Evolutionary conservation across 2,797 vertebrate genomes (phyloP).

Genomic region (Sorex maritimensis): DNA sequence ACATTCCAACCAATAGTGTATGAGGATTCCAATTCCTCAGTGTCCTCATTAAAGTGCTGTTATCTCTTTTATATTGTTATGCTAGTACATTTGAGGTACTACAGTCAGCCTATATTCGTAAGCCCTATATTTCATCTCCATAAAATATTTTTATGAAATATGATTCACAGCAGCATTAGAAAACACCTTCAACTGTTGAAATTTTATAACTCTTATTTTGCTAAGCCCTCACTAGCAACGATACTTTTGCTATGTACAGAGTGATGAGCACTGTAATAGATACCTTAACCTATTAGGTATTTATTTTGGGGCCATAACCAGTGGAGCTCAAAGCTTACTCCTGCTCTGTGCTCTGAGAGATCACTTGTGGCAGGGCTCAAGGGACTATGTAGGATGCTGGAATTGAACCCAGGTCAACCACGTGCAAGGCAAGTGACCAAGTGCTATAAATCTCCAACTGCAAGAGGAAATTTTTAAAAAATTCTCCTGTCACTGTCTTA

Average conservation of each 20-base stretch:
- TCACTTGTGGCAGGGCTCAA: too few species aligned
- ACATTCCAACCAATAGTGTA: not conserved
- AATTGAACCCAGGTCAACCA: too few species aligned
- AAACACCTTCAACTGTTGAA: not conserved
- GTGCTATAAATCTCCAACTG: too few species aligned
- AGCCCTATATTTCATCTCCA: not conserved
- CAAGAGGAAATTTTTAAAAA: not conserved
- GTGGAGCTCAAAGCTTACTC: too few species aligned
- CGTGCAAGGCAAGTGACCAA: too few species aligned
- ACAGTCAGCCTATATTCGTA: not conserved
- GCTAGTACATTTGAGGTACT: not conserved
- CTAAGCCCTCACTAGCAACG: not conserved
- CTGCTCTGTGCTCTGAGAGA: too few species aligned
- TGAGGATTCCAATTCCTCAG: not conserved
- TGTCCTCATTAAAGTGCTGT: not conserved
- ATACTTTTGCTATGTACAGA: not conserved
- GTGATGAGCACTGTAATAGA: not conserved
- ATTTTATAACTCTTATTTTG: slow-evolving; percentile 18
- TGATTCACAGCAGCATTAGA: slow-evolving; percentile 28
- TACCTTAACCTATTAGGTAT: not conserved
- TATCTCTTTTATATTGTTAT: not conserved
- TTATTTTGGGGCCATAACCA: too few species aligned
- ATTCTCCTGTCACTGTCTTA: not conserved
- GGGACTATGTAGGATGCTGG: too few species aligned
- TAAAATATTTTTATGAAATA: not conserved